Base-by-base conservation (phyloP, 1,140 invertebrate species). In the Thaumatotibia leucotreta region DNA sequence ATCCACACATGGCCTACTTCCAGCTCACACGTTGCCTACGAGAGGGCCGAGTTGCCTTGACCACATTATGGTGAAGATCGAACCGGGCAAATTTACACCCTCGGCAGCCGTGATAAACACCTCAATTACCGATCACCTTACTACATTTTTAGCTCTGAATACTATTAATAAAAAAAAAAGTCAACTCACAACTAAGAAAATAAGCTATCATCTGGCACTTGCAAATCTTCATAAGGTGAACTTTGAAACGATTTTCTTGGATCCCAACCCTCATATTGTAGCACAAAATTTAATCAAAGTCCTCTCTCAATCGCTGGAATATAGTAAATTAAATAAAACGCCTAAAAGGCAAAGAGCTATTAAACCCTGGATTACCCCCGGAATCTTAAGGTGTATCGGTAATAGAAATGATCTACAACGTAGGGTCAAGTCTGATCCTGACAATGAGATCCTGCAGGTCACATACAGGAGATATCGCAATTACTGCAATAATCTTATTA, bases 321-420 rank as follows among this genome's bases (percentile, higher is more conserved):
- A 4, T 29, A 29, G 27, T 29, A 29, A 29, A 29, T 29, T 6
- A 31, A 61, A n/a, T 31, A 61, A 14, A 31, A 39, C 29, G 10
- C n/a, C 52, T 39, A 14, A 11, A 4, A 61, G 22, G 6, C 20
- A 66, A n/a, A 17, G 64, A 33, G 27, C 24, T 1, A 35, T 66
- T 11, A 66, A 66, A 14, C 50, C 64, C 8, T 66, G 64, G 64
- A 61, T 58, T 9, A 66, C 50, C 4, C 54, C 64, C 3, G 52
- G 64, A 11, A 45, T 58, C 0, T 27, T 66, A 8, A 17, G 31
- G 9, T 66, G 64, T 27, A 66, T 66, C 5, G 35, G 32, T 61
- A 29, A 33, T 17, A 58, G 64, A 61, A 66, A 66, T 45, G 35
- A 66, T 5, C 24, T 66, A 32, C 64, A 66, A 50, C 27, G 8